phyloP scores from a whole-genome alignment of 2,113 vertebrate species.

The Etheostoma cragini region DNA sequence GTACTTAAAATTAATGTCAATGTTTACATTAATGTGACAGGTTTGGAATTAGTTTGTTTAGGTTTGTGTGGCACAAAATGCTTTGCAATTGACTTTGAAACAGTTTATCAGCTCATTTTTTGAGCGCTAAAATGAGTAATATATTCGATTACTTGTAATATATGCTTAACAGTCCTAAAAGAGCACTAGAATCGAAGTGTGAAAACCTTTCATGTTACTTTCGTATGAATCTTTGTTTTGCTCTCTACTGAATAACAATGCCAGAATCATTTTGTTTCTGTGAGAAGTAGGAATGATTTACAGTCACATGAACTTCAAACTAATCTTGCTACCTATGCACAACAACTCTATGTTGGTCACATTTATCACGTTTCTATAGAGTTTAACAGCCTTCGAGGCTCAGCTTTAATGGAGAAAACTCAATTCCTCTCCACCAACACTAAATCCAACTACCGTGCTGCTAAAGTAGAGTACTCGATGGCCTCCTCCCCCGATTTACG shows the following conservation, averaged over 20 bases:
- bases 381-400: slow-evolving; percentile 41
- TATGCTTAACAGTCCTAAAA: background rate
- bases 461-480: slow-evolving; percentile 62
- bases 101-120: background rate
- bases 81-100: background rate
- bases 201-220: background rate
- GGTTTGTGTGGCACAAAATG: background rate
- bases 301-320: slow-evolving; percentile 17
- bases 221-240: background rate
- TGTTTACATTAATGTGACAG: slow-evolving; percentile 5
- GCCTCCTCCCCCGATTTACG: slow-evolving; percentile 73
- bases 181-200: background rate
- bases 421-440: slow-evolving; percentile 56
- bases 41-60: background rate
- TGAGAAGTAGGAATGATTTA: slow-evolving; percentile 22
- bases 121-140: background rate
- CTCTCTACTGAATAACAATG: background rate
- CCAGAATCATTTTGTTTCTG: background rate
- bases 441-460: slow-evolving; percentile 51
- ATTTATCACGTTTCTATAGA: slow-evolving; percentile 45
- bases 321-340: background rate
- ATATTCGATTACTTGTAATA: background rate
- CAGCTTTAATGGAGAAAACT: slow-evolving; percentile 53
- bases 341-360: slow-evolving; percentile 7
- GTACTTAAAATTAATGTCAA: background rate